Base-by-base conservation (phyloP, 2,888 invertebrate genomes). In the Cheilosia urbana region DNA sequence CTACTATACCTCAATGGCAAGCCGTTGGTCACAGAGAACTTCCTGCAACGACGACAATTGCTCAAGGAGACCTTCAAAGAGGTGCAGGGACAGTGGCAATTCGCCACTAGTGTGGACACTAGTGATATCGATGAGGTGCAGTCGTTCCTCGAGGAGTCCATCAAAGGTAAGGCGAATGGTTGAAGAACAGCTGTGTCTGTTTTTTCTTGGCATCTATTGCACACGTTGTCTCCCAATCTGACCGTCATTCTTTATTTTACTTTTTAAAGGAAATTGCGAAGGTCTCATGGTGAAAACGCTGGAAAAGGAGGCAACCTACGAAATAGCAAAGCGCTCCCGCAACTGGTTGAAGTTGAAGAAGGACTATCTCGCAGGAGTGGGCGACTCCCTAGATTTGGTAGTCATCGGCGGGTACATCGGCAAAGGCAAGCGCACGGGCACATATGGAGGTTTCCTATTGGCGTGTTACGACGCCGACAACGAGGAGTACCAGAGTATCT, bases 211-310 rank as follows among this genome's bases (percentile, higher is more conserved):
- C 5, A 27, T 27, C 27, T 27, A 27, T 27, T 37, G 34, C 11
- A 11, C 11, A 34, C 11, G 11, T 9, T 34, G 34, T 11, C 9
- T 11, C 11, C 3, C 34, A 11, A 34, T 34, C 3, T 34, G 13
- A 37, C 37, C 37, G 13, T 37, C 17, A 3, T 47, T 9, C 17
- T 17, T 47, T 17, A 45, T 47, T 9, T 47, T 17, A 15, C 11
- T 9, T 47, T 11, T 30, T 47, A 7, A 30, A 91, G 98, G 97
- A 69, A 98, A 98, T 90, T 99, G 99, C 93, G 99, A 99, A 93
- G 99, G 99, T 1, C 93, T 99, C 75, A 99, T 99, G 99, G 97
- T 99, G 7, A 99, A 99, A 93, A 97, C 98, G 0, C 93, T 99
- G 65, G 94, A 96, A 88, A 91, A 92, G 4, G 96, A 97, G 89